Percentiles rank a stretch among this genome's conserved stretches.
Conservation (phyloP, 2,797 vertebrate genomes). For the Falco cherrug region DNA sequence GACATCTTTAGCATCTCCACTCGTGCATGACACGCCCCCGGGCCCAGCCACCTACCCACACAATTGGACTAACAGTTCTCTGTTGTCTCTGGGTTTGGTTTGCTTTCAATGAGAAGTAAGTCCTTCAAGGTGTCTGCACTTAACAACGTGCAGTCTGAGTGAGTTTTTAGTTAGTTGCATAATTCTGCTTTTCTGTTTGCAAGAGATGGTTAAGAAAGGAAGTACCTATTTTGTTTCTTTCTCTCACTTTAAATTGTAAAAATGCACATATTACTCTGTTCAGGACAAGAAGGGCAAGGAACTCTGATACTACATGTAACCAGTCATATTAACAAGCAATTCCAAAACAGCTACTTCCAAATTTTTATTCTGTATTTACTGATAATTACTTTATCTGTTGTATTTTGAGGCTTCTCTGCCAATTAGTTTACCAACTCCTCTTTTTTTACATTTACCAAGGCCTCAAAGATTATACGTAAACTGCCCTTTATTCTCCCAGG, state of each 20-base stretch:
- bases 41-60: not conserved
- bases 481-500: not conserved
- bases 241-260: not conserved
- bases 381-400: not conserved
- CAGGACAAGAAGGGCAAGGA: not conserved
- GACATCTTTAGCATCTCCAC: not conserved
- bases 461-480: not conserved
- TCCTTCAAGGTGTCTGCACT: not conserved
- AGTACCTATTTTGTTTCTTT: not conserved
- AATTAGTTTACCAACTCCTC: not conserved
- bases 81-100: not conserved
- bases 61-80: not conserved
- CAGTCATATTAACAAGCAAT: not conserved
- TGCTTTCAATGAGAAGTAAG: not conserved
- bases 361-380: not conserved
- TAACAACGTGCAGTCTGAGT: not conserved
- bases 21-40: not conserved
- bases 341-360: not conserved
- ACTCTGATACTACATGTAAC: not conserved
- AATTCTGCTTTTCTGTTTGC: not conserved
- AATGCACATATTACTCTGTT: not conserved
- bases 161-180: not conserved
- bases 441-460: not conserved
- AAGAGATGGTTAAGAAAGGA: not conserved
- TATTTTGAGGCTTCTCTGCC: not conserved